These are phyloP conservation scores for Leptopilina syphax DNA, from an alignment of 2,888 invertebrate genomes.

Conservation along the genomic window DNA sequence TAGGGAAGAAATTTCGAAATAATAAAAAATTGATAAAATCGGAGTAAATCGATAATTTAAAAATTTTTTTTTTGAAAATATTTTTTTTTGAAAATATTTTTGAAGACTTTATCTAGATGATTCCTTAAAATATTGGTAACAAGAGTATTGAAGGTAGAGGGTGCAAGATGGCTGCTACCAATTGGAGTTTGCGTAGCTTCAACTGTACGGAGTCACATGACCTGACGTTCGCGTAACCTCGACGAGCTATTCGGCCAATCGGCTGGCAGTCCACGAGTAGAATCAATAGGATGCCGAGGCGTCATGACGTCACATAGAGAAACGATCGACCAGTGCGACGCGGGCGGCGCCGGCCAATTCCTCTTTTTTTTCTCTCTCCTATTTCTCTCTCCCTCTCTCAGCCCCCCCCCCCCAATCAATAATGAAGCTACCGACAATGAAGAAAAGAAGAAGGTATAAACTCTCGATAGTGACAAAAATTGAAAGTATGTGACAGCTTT, in stretches of 20 bases:
- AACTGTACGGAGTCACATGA: slow-evolving; percentile 48
- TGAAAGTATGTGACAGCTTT: too few species aligned
- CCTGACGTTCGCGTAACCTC: slow-evolving; percentile 57
- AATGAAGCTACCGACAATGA: slow-evolving; percentile 59
- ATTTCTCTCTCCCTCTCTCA: too few species aligned
- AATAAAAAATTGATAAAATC: too few species aligned
- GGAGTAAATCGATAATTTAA: too few species aligned
- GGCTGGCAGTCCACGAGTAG: slow-evolving; percentile 61
- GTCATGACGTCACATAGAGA: slow-evolving; percentile 69
- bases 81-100: too few species aligned
- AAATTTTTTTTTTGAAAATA: too few species aligned
- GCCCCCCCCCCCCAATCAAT: slow-evolving; percentile 65
- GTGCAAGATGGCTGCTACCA: slow-evolving; percentile 51
- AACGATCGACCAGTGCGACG: slow-evolving; percentile 73
- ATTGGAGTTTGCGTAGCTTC: slow-evolving; percentile 49
- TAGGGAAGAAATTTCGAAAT: too few species aligned
- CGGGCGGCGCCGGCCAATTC: slow-evolving; percentile 74
- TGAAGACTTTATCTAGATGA: background rate
- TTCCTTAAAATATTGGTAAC: slow-evolving; percentile 21
- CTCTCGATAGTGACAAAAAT: background rate
- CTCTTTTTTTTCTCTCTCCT: slow-evolving; percentile 44
- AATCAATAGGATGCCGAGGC: slow-evolving; percentile 70
- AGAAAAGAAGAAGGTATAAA: slow-evolving; percentile 40
- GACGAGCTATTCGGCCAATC: slow-evolving; percentile 61
- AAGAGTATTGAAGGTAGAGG: slow-evolving; percentile 36